Percentiles rank a stretch among this genome's conserved stretches.
Evolutionary conservation across 2,888 invertebrate species (phyloP).

Genomic region (Meiosimyza platycephala): DNA sequence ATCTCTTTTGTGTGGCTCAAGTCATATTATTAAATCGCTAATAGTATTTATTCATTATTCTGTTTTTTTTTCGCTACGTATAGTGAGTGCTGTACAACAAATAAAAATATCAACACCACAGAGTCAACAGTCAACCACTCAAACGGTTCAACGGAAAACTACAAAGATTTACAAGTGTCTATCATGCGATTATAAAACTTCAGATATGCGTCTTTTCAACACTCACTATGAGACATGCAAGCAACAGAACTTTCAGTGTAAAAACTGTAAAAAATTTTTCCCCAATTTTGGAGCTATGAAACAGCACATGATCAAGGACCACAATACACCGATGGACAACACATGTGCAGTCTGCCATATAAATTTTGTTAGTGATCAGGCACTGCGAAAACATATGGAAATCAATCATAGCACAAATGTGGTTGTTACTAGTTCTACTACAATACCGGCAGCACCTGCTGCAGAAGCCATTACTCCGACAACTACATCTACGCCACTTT

Average conservation of each 20-base stretch:
- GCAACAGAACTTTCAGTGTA: conserved; percentile 67
- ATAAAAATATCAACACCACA: conserved; percentile 56
- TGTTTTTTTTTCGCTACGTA: conserved; percentile 7
- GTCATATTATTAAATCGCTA: not conserved
- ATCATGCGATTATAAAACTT: conserved; percentile 67
- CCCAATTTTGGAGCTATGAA: conserved; percentile 64
- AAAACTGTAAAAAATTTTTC: conserved; percentile 66
- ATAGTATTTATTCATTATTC: conserved; percentile 12
- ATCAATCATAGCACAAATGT: conserved; percentile 65
- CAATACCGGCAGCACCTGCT: conserved; percentile 60
- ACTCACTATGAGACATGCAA: conserved; percentile 67
- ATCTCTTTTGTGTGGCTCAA: no score
- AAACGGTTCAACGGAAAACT: conserved; percentile 60
- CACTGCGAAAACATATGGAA: conserved; percentile 67
- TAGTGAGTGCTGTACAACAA: conserved; percentile 56
- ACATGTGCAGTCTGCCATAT: conserved; percentile 65
- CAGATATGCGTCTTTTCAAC: conserved; percentile 66
- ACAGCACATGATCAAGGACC: conserved; percentile 66
- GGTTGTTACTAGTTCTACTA: conserved; percentile 60
- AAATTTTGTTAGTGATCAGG: conserved; percentile 63
- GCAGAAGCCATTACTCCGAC: conserved; percentile 46
- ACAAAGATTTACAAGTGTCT: conserved; percentile 67
- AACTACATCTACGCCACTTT: conserved; percentile 52
- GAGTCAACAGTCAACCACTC: conserved; percentile 50
- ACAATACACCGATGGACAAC: conserved; percentile 64